Percentiles rank a stretch among this genome's conserved stretches.
These are phyloP conservation scores for Himalopsyche anomala DNA, from an alignment of 2,888 invertebrate genomes.

Conservation along the genomic window DNA sequence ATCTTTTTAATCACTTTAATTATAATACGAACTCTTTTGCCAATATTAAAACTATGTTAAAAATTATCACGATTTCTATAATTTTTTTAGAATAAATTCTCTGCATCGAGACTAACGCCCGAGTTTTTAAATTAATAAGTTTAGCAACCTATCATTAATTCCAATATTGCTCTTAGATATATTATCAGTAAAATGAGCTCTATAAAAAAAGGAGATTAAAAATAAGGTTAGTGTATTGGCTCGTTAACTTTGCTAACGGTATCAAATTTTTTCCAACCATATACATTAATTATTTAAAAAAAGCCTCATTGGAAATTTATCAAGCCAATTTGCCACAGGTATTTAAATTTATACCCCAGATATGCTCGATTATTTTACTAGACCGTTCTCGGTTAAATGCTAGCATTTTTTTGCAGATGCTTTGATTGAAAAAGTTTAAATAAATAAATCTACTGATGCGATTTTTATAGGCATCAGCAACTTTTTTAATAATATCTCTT, in stretches of 20 bases:
- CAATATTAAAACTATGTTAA: too few species aligned
- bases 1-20: too few species aligned
- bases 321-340: neutral
- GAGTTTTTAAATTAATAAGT: neutral
- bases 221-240: neutral
- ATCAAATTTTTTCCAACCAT: neutral
- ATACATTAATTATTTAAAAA: neutral
- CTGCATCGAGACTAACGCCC: neutral
- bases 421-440: slow-evolving; percentile 2
- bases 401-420: neutral
- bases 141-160: neutral
- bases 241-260: slow-evolving; percentile 16
- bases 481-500: neutral
- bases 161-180: slow-evolving; percentile 26
- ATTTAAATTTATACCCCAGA: neutral
- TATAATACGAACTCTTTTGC: too few species aligned
- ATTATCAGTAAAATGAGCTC: neutral
- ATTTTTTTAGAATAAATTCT: too few species aligned
- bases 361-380: neutral
- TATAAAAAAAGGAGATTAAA: slow-evolving; percentile 6
- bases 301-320: neutral
- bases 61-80: too few species aligned
- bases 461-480: neutral
- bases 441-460: neutral
- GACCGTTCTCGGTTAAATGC: neutral